These are phyloP conservation scores for Dissostichus mawsoni DNA, from an alignment of 2,113 vertebrate species.

Conservation along the genomic window DNA sequence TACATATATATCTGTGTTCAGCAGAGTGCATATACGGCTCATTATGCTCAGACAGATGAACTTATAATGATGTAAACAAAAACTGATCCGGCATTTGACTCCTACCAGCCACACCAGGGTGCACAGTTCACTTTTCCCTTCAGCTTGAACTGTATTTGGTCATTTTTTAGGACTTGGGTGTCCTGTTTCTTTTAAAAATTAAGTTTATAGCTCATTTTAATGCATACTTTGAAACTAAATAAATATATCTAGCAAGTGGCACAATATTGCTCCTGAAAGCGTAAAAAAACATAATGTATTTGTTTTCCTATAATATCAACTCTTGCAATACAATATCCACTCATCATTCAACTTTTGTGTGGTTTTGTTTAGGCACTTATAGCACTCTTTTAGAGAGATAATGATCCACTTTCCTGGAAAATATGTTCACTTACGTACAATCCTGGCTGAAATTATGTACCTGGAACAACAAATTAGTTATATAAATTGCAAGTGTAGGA, in stretches of 20 bases:
- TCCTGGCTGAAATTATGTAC: background rate
- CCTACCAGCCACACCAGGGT: constrained; percentile 27
- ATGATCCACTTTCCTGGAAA: background rate
- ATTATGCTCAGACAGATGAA: constrained; percentile 17
- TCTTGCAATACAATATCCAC: background rate
- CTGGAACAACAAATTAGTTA: background rate
- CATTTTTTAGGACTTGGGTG: too few relatives aligned
- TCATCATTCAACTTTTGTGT: background rate
- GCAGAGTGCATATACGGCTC: constrained; percentile 34
- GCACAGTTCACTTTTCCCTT: constrained; percentile 3
- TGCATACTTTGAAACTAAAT: background rate
- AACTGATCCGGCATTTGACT: constrained; percentile 19
- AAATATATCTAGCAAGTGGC: background rate
- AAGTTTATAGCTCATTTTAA: background rate
- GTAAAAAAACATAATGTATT: too few relatives aligned
- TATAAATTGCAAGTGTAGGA: background rate
- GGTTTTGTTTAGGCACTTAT: background rate
- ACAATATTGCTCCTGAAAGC: too few relatives aligned
- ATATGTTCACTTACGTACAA: background rate
- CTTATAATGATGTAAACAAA: constrained; percentile 22
- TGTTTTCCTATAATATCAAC: too few relatives aligned
- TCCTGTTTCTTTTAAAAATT: too few relatives aligned
- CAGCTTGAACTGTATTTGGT: background rate
- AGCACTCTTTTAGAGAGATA: background rate
- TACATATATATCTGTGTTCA: constrained; percentile 39